These are phyloP conservation scores for Netelia melanura DNA, from an alignment of 2,888 invertebrate species.

Conservation along the genomic window DNA sequence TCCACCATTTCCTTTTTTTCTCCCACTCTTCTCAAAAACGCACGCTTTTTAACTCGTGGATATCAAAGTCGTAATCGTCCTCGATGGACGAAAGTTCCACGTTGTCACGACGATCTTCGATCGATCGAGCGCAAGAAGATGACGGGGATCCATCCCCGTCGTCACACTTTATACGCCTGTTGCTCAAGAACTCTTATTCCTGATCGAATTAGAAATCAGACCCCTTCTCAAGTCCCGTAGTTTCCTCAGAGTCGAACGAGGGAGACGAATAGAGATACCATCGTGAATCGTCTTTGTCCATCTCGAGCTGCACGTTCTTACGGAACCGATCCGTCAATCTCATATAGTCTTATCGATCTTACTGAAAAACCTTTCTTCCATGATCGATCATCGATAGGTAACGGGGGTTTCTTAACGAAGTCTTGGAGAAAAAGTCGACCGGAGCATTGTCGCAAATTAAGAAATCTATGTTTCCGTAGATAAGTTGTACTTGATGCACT, in stretches of 20 bases:
- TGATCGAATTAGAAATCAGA: slow-evolving; percentile 56
- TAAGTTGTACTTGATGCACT: not conserved
- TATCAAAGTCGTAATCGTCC: slow-evolving; percentile 36
- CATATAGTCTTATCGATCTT: slow-evolving; percentile 44
- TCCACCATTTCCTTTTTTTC: not conserved
- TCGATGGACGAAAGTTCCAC: slow-evolving; percentile 20
- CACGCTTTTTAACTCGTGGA: not conserved
- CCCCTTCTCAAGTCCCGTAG: slow-evolving; percentile 12
- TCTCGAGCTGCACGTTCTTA: slow-evolving; percentile 41
- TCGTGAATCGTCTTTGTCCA: slow-evolving; percentile 21
- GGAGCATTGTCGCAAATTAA: too few relatives aligned
- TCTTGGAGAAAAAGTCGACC: not conserved
- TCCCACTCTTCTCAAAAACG: not conserved
- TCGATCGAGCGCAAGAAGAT: slow-evolving; percentile 1
- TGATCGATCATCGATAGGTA: slow-evolving; percentile 14
- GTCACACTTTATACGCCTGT: slow-evolving; percentile 9
- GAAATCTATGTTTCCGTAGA: not conserved
- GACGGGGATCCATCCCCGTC: slow-evolving; percentile 9
- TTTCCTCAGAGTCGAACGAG: slow-evolving; percentile 40
- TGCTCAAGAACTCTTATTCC: slow-evolving; percentile 43
- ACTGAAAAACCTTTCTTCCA: slow-evolving; percentile 32
- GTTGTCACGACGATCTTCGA: not conserved
- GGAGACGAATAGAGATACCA: slow-evolving; percentile 23
- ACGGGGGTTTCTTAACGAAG: not conserved
- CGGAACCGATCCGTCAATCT: slow-evolving; percentile 53